These are phyloP conservation scores for Anomalospiza imberbis DNA, from an alignment of 2,797 vertebrate genomes.

Conservation along the genomic window DNA sequence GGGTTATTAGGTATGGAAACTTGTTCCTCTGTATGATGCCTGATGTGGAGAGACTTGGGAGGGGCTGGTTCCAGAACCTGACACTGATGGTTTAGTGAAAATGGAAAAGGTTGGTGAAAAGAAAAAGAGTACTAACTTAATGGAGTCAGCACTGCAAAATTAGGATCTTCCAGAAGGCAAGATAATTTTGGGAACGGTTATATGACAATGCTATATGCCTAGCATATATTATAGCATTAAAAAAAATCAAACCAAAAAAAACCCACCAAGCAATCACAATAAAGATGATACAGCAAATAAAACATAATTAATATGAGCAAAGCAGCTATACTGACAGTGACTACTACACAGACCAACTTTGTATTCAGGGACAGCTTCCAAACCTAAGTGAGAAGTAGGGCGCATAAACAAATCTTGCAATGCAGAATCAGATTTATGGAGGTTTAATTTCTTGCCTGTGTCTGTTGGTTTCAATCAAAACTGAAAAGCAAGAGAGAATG, in stretches of 20 bases:
- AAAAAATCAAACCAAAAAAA: not conserved
- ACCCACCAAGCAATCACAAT: not conserved
- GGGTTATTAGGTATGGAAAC: not conserved
- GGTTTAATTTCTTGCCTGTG: not conserved
- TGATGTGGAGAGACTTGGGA: not conserved
- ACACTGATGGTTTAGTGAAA: not conserved
- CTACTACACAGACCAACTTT: not conserved
- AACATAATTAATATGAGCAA: not conserved
- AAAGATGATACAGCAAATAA: not conserved
- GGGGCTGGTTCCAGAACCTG: not conserved
- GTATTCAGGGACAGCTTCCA: not conserved
- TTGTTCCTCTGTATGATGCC: not conserved
- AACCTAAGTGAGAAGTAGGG: not conserved
- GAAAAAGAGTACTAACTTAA: not conserved
- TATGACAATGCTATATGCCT: not conserved
- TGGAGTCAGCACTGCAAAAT: not conserved
- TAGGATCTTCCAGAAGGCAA: not conserved
- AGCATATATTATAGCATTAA: not conserved
- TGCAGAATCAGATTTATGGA: not conserved
- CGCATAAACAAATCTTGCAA: not conserved
- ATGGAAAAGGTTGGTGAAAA: not conserved
- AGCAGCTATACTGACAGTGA: not conserved
- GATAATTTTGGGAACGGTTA: not conserved
- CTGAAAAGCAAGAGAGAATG: not conserved
- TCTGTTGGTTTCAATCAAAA: constrained; percentile 18